Percentiles rank a stretch among this genome's conserved stretches.
Evolutionary conservation across 2,888 invertebrate species (phyloP).

Genomic region (Magallana nippona): DNA sequence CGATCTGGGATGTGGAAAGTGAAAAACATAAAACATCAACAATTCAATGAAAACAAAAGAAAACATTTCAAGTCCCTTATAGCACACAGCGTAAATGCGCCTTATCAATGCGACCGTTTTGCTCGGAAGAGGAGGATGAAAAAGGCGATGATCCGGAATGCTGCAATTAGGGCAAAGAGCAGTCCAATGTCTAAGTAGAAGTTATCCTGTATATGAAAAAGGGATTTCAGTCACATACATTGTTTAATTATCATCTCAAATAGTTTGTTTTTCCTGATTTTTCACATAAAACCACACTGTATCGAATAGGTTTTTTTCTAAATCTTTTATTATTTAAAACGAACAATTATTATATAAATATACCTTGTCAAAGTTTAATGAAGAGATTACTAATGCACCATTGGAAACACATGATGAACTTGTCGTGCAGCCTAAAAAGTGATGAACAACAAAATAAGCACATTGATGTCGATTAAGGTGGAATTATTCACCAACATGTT

Average conservation of each 20-base stretch:
- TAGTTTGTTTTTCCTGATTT: slow-evolving; percentile 30
- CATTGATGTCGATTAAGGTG: too few species aligned
- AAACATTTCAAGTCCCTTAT: too few species aligned
- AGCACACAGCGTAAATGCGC: too few species aligned
- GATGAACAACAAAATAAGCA: background rate
- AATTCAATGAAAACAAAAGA: too few species aligned
- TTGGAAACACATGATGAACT: slow-evolving; percentile 48
- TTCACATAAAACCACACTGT: too few species aligned
- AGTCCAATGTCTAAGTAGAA: slow-evolving; percentile 84
- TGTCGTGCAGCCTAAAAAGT: background rate
- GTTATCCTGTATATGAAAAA: slow-evolving; percentile 64
- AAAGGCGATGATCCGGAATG: slow-evolving; percentile 89
- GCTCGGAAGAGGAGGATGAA: slow-evolving; percentile 84
- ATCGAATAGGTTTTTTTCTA: too few species aligned
- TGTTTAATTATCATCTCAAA: too few species aligned
- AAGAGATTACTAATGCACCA: slow-evolving; percentile 60
- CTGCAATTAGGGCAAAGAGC: slow-evolving; percentile 86
- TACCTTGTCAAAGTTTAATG: slow-evolving; percentile 62
- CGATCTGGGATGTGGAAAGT: too few species aligned
- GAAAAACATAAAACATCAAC: too few species aligned
- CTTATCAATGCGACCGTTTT: slow-evolving; percentile 48
- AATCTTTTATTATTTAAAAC: too few species aligned
- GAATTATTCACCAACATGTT: too few species aligned
- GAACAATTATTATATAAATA: background rate
- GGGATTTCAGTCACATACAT: too few species aligned